A percentile compares a stretch with the other conserved stretches of the same genome.
Evolutionary conservation across 2,797 vertebrate species (phyloP).

Genomic region (Tragelaphus eurycerus): DNA sequence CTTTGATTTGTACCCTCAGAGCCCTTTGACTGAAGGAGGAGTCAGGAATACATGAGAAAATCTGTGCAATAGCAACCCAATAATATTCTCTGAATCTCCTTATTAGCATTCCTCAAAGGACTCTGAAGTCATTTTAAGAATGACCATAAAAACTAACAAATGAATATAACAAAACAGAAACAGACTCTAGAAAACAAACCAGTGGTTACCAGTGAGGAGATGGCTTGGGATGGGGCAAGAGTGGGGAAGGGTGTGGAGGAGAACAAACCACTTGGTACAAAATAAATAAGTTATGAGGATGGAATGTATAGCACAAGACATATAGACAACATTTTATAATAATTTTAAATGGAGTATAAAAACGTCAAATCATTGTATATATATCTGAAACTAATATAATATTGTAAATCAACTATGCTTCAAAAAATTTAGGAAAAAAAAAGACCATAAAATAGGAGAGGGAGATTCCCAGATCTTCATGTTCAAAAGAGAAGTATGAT

Average conservation of each 20-base stretch:
- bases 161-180: neutral
- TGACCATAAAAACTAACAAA: neutral
- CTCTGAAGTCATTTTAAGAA: neutral
- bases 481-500: neutral
- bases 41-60: neutral
- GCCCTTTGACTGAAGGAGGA: neutral
- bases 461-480: neutral
- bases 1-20: neutral
- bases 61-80: neutral
- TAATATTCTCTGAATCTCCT: neutral
- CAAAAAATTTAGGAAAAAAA: neutral
- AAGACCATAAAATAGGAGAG: neutral
- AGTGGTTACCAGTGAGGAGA: neutral
- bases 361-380: neutral
- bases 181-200: neutral
- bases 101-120: neutral
- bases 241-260: neutral
- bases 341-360: neutral
- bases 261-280: neutral
- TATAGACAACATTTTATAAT: neutral
- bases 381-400: neutral
- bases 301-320: neutral
- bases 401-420: neutral
- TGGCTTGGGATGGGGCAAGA: neutral
- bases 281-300: neutral